Evolutionary conservation across 2,888 invertebrate genomes (phyloP).

Genomic region (Trimorus sp.): DNA sequence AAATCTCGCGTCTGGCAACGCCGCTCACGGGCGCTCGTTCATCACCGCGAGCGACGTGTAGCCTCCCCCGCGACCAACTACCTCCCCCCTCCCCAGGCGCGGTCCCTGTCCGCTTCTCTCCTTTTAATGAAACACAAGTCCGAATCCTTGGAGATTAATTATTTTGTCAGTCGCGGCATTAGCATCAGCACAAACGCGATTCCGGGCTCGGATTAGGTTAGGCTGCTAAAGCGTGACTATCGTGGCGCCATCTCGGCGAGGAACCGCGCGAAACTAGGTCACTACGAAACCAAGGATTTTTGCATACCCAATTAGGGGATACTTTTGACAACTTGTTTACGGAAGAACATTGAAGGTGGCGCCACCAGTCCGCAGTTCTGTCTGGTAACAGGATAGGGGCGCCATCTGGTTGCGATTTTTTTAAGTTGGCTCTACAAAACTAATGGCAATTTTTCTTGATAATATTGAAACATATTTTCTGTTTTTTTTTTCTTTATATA

Average conservation of each 20-base stretch:
- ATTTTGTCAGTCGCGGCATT: constrained; percentile 27
- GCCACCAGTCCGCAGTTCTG: too few species aligned
- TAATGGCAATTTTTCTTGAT: too few species aligned
- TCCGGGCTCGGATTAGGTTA: background rate
- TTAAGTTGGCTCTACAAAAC: too few species aligned
- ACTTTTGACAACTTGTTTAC: too few species aligned
- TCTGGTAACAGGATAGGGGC: too few species aligned
- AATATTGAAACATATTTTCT: too few species aligned
- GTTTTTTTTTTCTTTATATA: too few species aligned
- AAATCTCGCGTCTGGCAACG: constrained; percentile 57
- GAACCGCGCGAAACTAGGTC: constrained; percentile 47
- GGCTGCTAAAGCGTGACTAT: constrained; percentile 30
- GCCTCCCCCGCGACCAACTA: background rate
- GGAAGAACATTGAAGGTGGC: too few species aligned
- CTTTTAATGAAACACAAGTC: constrained; percentile 43
- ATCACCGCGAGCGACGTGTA: constrained; percentile 19
- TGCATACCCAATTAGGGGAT: too few species aligned
- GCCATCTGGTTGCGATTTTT: too few species aligned
- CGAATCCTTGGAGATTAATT: constrained; percentile 52
- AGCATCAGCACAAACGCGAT: constrained; percentile 34
- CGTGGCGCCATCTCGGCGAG: constrained; percentile 40
- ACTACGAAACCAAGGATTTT: too few species aligned
- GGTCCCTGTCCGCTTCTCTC: constrained; percentile 37
- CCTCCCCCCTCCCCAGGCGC: constrained; percentile 2
- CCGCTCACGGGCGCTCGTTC: constrained; percentile 35